phyloP scores from a whole-genome alignment of 1,140 invertebrate species.

The Caenorhabditis remanei region DNA sequence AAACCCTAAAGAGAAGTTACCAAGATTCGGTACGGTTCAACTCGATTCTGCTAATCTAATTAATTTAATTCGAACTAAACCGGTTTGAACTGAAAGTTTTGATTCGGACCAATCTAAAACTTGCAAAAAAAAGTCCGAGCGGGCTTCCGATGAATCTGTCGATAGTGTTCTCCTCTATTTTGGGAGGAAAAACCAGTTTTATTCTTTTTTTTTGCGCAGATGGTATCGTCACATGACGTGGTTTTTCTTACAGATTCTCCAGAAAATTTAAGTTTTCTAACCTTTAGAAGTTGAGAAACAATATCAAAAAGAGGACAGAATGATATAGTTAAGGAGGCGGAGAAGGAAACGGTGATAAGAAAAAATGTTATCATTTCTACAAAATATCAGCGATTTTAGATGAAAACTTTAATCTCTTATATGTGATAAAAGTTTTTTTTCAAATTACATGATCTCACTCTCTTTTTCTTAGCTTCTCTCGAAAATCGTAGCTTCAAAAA shows the following conservation, averaged over 20 bases:
- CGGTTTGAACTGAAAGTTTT: too few relatives aligned
- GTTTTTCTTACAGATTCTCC: neutral
- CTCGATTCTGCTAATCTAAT: too few relatives aligned
- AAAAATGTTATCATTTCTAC: too few relatives aligned
- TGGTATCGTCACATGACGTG: neutral
- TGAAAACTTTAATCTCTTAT: too few relatives aligned
- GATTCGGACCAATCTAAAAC: too few relatives aligned
- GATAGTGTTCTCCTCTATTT: neutral
- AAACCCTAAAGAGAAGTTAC: too few relatives aligned
- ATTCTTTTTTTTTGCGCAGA: neutral
- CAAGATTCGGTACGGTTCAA: too few relatives aligned
- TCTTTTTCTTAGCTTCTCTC: neutral
- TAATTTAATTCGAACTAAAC: too few relatives aligned
- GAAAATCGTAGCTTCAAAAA: neutral
- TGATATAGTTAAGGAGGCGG: neutral
- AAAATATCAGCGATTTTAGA: too few relatives aligned
- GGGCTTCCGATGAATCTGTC: neutral
- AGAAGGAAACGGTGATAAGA: too few relatives aligned
- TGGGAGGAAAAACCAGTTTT: conserved; percentile 19
- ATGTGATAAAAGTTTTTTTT: too few relatives aligned
- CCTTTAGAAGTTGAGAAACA: neutral
- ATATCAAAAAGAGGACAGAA: neutral
- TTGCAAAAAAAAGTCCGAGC: too few relatives aligned
- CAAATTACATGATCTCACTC: neutral
- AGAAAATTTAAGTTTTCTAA: neutral